These are phyloP conservation scores for Archips crataeganus DNA, from an alignment of 2,888 invertebrate species.

Conservation along the genomic window DNA sequence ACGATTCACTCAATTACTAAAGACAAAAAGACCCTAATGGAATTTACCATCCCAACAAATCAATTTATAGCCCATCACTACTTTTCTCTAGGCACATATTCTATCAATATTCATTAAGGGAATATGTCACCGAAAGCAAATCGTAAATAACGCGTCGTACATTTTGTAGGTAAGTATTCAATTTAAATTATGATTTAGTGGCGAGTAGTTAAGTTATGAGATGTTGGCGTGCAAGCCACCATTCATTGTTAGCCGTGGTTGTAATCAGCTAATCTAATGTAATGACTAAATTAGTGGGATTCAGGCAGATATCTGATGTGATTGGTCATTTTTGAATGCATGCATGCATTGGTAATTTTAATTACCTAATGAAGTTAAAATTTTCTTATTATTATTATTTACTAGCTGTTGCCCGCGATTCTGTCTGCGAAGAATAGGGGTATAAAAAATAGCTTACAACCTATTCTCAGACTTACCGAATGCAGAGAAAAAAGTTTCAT, in stretches of 20 bases:
- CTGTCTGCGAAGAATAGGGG: too few relatives aligned
- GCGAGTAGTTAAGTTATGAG: background rate
- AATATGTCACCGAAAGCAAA: conserved; percentile 18
- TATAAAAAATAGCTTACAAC: too few relatives aligned
- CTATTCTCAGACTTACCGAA: too few relatives aligned
- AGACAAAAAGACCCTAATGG: conserved; percentile 9
- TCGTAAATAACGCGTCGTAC: conserved; percentile 17
- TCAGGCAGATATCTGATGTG: background rate
- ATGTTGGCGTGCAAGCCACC: background rate
- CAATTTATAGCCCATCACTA: background rate
- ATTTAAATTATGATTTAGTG: conserved; percentile 36
- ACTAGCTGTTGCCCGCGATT: too few relatives aligned
- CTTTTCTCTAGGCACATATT: background rate
- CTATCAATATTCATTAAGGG: conserved; percentile 21
- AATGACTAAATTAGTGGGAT: background rate
- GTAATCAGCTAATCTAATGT: background rate
- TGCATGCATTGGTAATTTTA: too few relatives aligned
- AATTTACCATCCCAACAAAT: background rate
- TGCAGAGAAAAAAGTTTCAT: too few relatives aligned
- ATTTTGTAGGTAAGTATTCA: conserved; percentile 20
- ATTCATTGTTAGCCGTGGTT: background rate
- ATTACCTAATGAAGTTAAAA: too few relatives aligned
- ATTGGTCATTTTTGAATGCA: background rate
- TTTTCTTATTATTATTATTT: too few relatives aligned
- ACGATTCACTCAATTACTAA: background rate